Evolutionary conservation across 2,113 vertebrate genomes (phyloP).

Genomic region (Ancistrus triradiatus): DNA sequence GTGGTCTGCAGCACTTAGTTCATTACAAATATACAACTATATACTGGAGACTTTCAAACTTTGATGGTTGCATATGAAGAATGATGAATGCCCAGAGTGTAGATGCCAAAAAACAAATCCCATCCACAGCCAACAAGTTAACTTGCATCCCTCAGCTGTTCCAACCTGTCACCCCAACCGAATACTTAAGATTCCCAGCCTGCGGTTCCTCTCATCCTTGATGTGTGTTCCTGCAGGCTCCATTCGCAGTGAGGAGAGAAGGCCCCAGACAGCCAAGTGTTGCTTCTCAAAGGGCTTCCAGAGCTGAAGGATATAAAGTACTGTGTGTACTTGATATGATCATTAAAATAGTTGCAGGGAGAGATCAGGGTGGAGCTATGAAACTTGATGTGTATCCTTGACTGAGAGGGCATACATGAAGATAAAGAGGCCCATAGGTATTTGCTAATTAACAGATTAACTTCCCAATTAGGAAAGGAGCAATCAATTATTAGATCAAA

Average conservation of each 20-base stretch:
- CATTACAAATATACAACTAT: too few relatives aligned
- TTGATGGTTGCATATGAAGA: neutral
- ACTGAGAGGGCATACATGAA: neutral
- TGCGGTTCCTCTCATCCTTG: constrained; percentile 21
- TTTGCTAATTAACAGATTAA: constrained; percentile 16
- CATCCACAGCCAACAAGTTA: constrained; percentile 4
- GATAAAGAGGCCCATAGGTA: constrained; percentile 1
- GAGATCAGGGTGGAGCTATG: neutral
- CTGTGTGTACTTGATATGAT: constrained; percentile 12
- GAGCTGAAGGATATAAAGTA: constrained; percentile 22
- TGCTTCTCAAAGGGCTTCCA: constrained; percentile 9
- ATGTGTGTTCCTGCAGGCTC: constrained; percentile 6
- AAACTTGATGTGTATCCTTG: neutral
- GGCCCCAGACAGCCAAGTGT: constrained; percentile 10
- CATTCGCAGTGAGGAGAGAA: constrained; percentile 14
- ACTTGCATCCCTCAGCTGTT: constrained; percentile 54
- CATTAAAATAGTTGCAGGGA: constrained; percentile 12
- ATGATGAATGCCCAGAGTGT: neutral
- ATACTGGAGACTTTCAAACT: neutral
- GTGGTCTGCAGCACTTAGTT: too few relatives aligned
- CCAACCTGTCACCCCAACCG: constrained; percentile 57
- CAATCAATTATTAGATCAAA: constrained; percentile 4
- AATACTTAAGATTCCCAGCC: constrained; percentile 54
- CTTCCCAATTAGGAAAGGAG: constrained; percentile 7
- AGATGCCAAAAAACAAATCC: neutral